A percentile compares a stretch with the other conserved stretches of the same genome.
phyloP scores from a whole-genome alignment of 2,113 vertebrate genomes.

The Brienomyrus brachyistius region DNA sequence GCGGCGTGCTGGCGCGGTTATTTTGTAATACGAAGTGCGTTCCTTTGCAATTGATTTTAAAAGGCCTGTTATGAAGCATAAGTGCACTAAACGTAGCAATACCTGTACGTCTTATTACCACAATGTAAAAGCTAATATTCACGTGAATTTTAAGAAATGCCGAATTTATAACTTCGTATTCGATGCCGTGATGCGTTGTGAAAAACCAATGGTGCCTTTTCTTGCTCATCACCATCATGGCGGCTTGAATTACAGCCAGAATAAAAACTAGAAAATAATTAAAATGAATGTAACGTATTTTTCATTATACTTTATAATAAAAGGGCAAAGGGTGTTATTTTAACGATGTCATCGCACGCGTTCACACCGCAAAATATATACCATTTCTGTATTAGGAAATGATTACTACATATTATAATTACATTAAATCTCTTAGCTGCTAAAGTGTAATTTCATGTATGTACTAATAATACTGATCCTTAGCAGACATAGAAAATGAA shows the following conservation, averaged over 20 bases:
- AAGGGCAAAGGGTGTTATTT: background rate
- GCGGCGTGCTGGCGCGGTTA: background rate
- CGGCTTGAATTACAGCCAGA: background rate
- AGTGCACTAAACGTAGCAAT: background rate
- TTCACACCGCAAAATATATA: background rate
- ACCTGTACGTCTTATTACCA: background rate
- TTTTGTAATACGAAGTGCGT: background rate
- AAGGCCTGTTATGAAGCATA: background rate
- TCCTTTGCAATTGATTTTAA: background rate
- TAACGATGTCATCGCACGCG: background rate
- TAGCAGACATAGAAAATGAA: background rate
- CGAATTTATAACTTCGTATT: background rate
- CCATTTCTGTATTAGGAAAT: background rate
- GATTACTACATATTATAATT: background rate
- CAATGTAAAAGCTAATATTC: background rate
- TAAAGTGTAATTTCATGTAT: background rate
- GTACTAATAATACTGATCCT: background rate
- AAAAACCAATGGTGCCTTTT: background rate
- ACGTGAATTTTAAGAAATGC: background rate
- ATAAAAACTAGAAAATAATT: background rate
- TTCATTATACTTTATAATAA: background rate
- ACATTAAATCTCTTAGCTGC: background rate
- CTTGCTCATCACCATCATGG: background rate
- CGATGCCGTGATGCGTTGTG: background rate
- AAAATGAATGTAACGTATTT: background rate